phyloP scores from a whole-genome alignment of 2,888 invertebrate genomes.

The Chaetoderma sp. region DNA sequence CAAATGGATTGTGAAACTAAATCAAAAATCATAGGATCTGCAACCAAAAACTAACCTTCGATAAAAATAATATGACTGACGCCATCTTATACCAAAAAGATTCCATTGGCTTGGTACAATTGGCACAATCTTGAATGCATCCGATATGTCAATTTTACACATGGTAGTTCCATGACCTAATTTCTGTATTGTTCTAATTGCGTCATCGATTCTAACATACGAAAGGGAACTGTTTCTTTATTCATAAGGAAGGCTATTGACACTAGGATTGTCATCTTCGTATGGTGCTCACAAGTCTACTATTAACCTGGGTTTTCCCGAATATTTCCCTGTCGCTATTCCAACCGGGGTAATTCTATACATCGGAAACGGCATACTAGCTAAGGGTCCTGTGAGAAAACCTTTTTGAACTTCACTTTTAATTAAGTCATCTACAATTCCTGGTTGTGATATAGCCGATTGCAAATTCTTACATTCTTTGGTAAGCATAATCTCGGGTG shows the following conservation, averaged over 20 bases:
- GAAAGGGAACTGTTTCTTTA: too few relatives aligned
- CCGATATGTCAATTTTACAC: conserved; percentile 12
- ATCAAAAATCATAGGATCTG: conserved; percentile 9
- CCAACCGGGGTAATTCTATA: background rate
- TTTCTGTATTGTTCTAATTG: conserved; percentile 2
- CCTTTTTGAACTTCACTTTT: conserved; percentile 5
- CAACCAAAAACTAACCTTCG: background rate
- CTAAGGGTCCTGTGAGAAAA: background rate
- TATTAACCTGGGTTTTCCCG: background rate
- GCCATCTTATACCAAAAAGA: conserved; percentile 2
- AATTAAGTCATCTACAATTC: too few relatives aligned
- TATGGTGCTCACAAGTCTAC: background rate
- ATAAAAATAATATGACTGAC: conserved; percentile 11
- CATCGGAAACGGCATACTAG: background rate
- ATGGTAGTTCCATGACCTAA: background rate
- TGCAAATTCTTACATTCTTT: conserved; percentile 9
- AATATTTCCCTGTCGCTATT: too few relatives aligned
- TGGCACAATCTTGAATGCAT: conserved; percentile 15
- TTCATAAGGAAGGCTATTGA: background rate
- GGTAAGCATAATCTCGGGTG: background rate
- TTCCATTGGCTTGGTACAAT: background rate
- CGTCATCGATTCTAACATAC: conserved; percentile 5
- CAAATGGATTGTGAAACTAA: background rate
- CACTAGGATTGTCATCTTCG: background rate
- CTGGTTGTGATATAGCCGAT: background rate